phyloP scores from a whole-genome alignment of 2,888 invertebrate species.

The Diadromus collaris region DNA sequence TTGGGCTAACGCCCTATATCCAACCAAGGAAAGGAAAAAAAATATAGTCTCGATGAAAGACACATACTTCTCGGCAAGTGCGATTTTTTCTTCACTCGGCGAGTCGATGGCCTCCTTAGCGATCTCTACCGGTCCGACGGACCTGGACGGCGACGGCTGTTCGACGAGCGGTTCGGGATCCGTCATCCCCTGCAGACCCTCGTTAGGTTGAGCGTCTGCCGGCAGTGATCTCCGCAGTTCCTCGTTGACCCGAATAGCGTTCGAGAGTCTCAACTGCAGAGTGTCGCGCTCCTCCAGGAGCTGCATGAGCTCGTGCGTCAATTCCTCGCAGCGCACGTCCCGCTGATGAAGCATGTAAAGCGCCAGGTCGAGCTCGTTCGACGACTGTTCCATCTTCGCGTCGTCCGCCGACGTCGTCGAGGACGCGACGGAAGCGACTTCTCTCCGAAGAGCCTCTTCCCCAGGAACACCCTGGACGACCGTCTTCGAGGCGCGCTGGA shows the following conservation, averaged over 20 bases:
- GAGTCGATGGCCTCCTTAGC: constrained; percentile 76
- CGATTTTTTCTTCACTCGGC: constrained; percentile 73
- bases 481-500: constrained; percentile 72
- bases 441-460: constrained; percentile 34
- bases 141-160: constrained; percentile 73
- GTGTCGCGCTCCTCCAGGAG: constrained; percentile 93
- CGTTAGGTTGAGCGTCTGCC: constrained; percentile 35
- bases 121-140: constrained; percentile 75
- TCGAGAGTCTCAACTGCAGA: constrained; percentile 90
- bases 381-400: constrained; percentile 50
- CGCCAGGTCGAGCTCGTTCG: constrained; percentile 87
- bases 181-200: constrained; percentile 10
- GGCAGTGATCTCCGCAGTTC: constrained; percentile 79
- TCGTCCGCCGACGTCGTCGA: constrained; percentile 33
- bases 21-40: background rate
- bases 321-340: constrained; percentile 92
- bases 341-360: constrained; percentile 93
- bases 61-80: constrained; percentile 78
- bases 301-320: constrained; percentile 91
- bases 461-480: constrained; percentile 62
- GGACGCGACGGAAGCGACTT: constrained; percentile 29
- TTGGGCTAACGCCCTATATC: no score
- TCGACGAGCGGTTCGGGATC: constrained; percentile 67
- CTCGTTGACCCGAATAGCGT: constrained; percentile 89
- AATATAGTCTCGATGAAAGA: background rate